phyloP scores from a whole-genome alignment of 2,113 vertebrate genomes.

The Petromus typicus region DNA sequence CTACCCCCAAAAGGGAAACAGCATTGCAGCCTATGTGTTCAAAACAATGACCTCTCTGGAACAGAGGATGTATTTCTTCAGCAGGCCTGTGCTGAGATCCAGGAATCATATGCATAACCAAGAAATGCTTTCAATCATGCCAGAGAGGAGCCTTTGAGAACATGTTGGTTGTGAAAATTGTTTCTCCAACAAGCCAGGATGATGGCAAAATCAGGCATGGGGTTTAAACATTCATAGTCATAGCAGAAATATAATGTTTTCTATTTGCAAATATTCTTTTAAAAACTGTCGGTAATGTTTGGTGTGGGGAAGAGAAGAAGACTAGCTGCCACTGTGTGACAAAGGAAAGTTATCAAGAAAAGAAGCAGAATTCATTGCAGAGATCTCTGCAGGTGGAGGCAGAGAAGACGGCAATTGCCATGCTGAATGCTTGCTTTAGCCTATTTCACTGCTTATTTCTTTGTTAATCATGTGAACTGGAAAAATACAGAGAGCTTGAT shows the following conservation, averaged over 20 bases:
- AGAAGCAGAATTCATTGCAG: neutral
- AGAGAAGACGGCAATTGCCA: neutral
- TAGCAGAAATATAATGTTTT: accelerated
- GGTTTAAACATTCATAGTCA: no score
- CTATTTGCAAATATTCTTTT: neutral
- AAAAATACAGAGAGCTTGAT: neutral
- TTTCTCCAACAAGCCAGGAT: neutral
- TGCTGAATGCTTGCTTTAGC: neutral
- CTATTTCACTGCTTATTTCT: neutral
- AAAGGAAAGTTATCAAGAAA: neutral
- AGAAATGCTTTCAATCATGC: neutral
- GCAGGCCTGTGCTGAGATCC: slow-evolving; percentile 24
- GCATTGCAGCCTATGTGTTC: neutral
- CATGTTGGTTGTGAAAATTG: accelerated
- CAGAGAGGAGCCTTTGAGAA: neutral
- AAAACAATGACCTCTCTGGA: slow-evolving; percentile 59
- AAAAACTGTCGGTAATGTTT: neutral
- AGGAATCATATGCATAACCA: neutral
- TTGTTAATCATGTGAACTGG: slow-evolving; percentile 39
- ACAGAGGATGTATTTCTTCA: neutral
- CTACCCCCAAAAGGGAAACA: neutral
- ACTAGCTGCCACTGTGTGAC: neutral
- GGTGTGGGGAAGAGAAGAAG: neutral
- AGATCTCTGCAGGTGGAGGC: neutral
- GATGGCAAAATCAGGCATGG: neutral